Base-by-base conservation (phyloP, 1,140 invertebrate genomes). In the Micrasema minimum region DNA sequence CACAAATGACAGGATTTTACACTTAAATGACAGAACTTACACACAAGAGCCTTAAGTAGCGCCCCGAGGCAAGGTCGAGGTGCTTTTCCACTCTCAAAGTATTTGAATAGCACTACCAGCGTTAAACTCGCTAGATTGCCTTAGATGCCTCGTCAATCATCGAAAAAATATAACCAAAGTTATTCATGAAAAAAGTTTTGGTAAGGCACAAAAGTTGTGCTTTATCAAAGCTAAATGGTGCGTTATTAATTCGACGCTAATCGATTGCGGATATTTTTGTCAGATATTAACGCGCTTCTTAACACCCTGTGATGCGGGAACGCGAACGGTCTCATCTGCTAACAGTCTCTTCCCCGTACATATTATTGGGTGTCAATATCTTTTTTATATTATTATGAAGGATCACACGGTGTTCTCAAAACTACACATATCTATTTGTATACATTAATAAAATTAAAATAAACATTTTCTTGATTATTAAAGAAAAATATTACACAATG, bases 101-200 rank as follows among this genome's bases (percentile, higher is more conserved):
- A 57, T 57, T 57, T 57, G 53, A 57, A 57, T 57, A 35, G 20
- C 57, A 51, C n/a, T n/a, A n/a, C n/a, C n/a, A n/a, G 31, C 31
- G n/a, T 23, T 18, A 59, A 31, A 5, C 59, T 31, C 22, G 62
- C 16, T 62, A 45, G 57, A 57, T 45, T 62, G 57, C 14, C 11
- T 35, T 23, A 35, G 45, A 48, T 53, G 50, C 48, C 10, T 66
- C 46, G 50, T 66, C 43, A 66, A 66, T 66, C 65, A 66, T 66
- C 65, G 46, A 53, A 41, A 66, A 65, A 53, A 66, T 66, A 66
- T 66, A 46, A n/a, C 50, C 14, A 53, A 53, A 66, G 46, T 66
- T 66, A 66, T 66, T 66, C 65, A 66, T 53, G 46, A 22, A 53
- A 66, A 65, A 65, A 65, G 62, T 65, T 65, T 62, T 65, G n/a